Base-by-base conservation (phyloP, 2,797 vertebrate species). In the Peromyscus attwateri region DNA sequence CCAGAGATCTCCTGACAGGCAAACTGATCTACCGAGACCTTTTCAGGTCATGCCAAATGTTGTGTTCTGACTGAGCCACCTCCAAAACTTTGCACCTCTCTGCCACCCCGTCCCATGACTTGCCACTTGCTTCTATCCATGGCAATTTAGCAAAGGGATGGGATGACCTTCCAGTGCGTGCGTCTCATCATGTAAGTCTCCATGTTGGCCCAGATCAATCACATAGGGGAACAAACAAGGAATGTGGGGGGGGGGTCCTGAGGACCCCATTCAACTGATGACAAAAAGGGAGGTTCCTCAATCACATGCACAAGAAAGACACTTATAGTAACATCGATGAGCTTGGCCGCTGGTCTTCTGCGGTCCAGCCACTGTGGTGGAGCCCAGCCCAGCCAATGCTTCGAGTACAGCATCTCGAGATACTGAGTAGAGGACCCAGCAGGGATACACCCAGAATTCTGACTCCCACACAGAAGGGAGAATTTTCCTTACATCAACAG, bases 91-190 rank as follows among this genome's bases (percentile, higher is more conserved):
- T 62, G 14, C 13, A 4, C 43, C 17, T 70, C 49, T 70, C 37
- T 55, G 21, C 40, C 37, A 10, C 14, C 29, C 4, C 6, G 27
- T 81, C 19, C 10, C 9, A 57, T 1, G 62, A 57, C 10, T 79
- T 40, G 81, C 10, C 40, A 40, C 62, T 37, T n/a, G 21, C 14
- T 82, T n/a, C 49, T 12, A 29, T 8, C 49, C 62, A 70, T 29
- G 4, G 17, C 21, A 46, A 25, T 46, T 17, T 37, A 84, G 27
- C 37, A 66, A 31, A 13, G 37, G 17, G 43, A 2, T 31, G 34
- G n/a, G 1, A 16, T n/a, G 34, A 3, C 19, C 55, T 1, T 29
- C 25, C 23, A 1, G 1, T 40, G 25, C 49, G 46, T 52, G 11
- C 16, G 60, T 60, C 13, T 23, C 62, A 37, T 25, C 29, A 40